These are phyloP conservation scores for Bergia puertoricense DNA, from an alignment of 92 coral and sea anemone genomes.

Conservation along the genomic window DNA sequence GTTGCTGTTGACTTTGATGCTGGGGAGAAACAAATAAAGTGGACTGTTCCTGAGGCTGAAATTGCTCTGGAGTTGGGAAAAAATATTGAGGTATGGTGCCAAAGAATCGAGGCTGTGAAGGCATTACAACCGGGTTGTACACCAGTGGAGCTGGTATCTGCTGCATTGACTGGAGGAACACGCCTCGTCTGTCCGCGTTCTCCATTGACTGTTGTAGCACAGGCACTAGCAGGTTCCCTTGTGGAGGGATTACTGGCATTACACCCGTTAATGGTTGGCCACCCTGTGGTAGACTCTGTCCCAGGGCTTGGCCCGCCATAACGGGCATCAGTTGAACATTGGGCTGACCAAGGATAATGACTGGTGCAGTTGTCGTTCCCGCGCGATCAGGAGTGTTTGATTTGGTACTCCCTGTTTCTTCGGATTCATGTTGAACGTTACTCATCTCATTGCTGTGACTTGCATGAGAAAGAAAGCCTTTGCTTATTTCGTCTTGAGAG, in stretches of 20 bases:
- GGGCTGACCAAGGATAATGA: conserved; percentile 38
- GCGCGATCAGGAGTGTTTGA: not conserved
- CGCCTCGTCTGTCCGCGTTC: conserved; percentile 37
- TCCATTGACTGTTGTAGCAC: conserved; percentile 24
- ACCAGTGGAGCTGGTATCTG: conserved; percentile 51
- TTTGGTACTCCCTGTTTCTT: not conserved
- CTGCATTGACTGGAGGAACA: conserved; percentile 56
- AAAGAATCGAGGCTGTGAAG: conserved; percentile 34
- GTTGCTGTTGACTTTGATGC: conserved; percentile 7
- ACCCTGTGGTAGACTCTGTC: conserved; percentile 29
- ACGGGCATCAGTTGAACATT: conserved; percentile 48
- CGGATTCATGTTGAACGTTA: not conserved
- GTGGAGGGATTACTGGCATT: conserved; percentile 5
- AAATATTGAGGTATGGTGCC: conserved; percentile 28
- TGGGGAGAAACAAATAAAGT: conserved; percentile 5
- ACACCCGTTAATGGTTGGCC: conserved; percentile 16
- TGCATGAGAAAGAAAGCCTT: conserved; percentile 17
- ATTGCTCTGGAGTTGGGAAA: conserved; percentile 24
- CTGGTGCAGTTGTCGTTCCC: not conserved
- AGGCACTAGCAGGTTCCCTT: conserved; percentile 15
- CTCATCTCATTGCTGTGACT: conserved; percentile 34
- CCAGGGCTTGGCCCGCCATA: conserved; percentile 19
- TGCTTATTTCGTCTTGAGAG: conserved; percentile 49
- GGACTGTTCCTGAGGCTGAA: conserved; percentile 37
- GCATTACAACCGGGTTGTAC: conserved; percentile 44